Conservation (phyloP, 1,140 invertebrate genomes). For the Sinonovacula constricta region DNA sequence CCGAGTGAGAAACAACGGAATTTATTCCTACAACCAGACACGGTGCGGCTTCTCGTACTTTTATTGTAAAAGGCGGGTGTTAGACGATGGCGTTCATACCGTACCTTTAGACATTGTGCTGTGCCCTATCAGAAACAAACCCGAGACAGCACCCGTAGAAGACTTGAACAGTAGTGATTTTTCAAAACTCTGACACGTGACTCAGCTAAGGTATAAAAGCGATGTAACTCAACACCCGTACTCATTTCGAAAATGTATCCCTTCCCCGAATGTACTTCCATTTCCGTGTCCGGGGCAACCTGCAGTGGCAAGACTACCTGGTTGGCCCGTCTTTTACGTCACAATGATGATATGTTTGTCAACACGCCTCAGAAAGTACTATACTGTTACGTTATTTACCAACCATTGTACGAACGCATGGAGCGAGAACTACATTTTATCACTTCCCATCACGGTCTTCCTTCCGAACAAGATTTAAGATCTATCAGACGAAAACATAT, state of each 20-base stretch:
- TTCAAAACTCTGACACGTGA: no score
- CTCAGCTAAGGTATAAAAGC: no score
- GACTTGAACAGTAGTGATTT: no score
- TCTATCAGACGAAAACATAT: conserved; percentile 9
- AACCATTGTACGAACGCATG: conserved; percentile 33
- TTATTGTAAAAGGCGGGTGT: conserved; percentile 3
- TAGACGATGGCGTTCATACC: conserved; percentile 4
- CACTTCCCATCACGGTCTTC: neutral
- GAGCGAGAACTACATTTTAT: conserved; percentile 20
- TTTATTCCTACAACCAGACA: neutral
- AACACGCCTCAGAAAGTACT: conserved; percentile 20
- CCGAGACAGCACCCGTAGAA: no score
- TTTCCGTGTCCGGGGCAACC: conserved; percentile 23
- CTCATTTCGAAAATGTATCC: conserved; percentile 22
- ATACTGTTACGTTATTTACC: conserved; percentile 41
- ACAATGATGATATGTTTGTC: conserved; percentile 26
- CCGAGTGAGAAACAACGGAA: neutral
- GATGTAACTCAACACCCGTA: no score
- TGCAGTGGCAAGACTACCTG: conserved; percentile 25
- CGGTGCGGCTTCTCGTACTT: conserved; percentile 14
- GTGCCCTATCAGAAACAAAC: conserved; percentile 7
- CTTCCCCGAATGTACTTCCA: conserved; percentile 23
- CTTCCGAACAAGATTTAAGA: neutral
- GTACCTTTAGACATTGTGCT: conserved; percentile 8
- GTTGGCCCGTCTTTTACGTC: conserved; percentile 5